Percentiles rank a stretch among this genome's conserved stretches.
Conservation (phyloP, 2,113 vertebrate genomes). For the Nothobranchius furzeri region DNA sequence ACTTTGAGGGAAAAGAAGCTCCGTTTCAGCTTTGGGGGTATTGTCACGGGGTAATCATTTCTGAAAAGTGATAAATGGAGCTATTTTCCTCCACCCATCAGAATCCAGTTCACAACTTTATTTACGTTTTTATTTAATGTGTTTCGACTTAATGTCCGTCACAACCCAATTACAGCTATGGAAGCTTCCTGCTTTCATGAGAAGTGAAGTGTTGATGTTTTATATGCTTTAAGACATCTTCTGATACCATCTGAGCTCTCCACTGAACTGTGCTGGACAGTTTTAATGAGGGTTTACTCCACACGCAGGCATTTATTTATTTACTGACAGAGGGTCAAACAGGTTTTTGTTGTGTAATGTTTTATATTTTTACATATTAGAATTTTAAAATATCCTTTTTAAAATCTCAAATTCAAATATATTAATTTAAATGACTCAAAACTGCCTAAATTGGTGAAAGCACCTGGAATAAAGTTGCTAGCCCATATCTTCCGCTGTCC, state of each 20-base stretch:
- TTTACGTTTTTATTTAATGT: constrained; percentile 72
- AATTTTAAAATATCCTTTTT: not conserved
- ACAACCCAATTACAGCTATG: constrained; percentile 64
- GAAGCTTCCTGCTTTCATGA: constrained; percentile 58
- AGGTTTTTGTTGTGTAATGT: constrained; percentile 1
- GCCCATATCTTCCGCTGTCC: constrained; percentile 48
- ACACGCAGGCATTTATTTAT: constrained; percentile 51
- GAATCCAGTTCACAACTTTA: constrained; percentile 63
- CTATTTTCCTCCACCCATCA: constrained; percentile 52
- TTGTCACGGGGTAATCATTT: constrained; percentile 78
- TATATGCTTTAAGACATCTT: constrained; percentile 19
- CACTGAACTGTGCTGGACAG: constrained; percentile 24
- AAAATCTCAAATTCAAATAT: not conserved
- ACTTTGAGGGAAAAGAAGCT: constrained; percentile 76
- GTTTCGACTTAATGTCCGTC: constrained; percentile 60
- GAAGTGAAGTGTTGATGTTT: constrained; percentile 48
- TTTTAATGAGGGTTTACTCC: constrained; percentile 55
- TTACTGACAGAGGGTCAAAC: constrained; percentile 25
- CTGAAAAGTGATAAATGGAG: constrained; percentile 75
- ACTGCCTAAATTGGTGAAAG: constrained; percentile 44
- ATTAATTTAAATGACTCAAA: constrained; percentile 29
- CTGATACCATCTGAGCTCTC: constrained; percentile 29
- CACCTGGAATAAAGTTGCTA: constrained; percentile 54
- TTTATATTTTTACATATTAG: too few relatives aligned
- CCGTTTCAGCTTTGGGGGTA: constrained; percentile 70